phyloP scores from a whole-genome alignment of 2,113 vertebrate species.

The Tyrannus savana region DNA sequence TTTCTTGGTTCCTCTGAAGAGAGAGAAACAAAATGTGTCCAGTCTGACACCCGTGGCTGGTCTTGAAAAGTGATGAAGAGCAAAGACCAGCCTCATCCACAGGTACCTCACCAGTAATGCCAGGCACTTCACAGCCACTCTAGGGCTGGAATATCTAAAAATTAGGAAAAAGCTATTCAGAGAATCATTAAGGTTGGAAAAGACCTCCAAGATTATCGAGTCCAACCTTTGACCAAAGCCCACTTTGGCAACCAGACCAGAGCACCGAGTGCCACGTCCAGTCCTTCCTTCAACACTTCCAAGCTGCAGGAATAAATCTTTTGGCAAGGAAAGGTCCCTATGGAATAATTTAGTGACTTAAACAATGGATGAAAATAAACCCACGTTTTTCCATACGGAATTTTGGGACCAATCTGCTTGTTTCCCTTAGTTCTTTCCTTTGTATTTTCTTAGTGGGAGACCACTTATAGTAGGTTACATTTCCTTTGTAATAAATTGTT shows the following conservation, averaged over 20 bases:
- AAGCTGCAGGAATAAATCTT: neutral
- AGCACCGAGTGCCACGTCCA: neutral
- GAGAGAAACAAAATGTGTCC: neutral
- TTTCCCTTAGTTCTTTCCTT: neutral
- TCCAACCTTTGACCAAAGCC: neutral
- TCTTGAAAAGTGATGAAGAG: neutral
- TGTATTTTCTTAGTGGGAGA: neutral
- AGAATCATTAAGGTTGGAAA: neutral
- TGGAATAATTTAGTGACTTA: neutral
- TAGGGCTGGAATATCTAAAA: neutral
- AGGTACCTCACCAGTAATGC: neutral
- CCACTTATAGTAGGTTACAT: neutral
- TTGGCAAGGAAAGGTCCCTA: neutral
- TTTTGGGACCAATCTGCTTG: neutral
- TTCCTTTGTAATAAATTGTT: neutral
- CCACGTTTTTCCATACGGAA: neutral
- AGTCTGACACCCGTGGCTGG: accelerated
- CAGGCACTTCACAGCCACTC: neutral
- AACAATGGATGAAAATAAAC: neutral
- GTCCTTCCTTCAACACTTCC: neutral
- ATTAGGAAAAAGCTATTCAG: neutral
- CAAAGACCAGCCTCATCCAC: accelerated
- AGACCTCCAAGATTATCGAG: neutral
- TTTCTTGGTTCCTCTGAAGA: neutral
- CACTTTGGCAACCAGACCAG: neutral